phyloP scores from a whole-genome alignment of 2,797 vertebrate species.

The Alosa sapidissima region DNA sequence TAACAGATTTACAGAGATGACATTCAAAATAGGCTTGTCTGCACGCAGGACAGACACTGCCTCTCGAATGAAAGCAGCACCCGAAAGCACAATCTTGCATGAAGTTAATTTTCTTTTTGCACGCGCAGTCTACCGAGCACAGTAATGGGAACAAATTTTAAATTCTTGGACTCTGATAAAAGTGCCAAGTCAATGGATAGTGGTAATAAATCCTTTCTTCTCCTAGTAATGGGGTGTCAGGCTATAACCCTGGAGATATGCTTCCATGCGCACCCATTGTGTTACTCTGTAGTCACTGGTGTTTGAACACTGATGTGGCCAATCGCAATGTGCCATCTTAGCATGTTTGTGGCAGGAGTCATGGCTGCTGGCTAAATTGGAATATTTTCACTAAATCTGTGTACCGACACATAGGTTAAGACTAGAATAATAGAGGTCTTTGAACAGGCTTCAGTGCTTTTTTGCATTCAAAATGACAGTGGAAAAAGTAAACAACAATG shows the following conservation, averaged over 20 bases:
- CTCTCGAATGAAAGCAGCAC: not conserved
- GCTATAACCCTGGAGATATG: slow-evolving; percentile 13
- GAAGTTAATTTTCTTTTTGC: slow-evolving; percentile 35
- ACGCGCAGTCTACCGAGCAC: slow-evolving; percentile 7
- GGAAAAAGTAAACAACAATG: not conserved
- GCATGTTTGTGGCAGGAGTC: not conserved
- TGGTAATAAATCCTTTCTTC: slow-evolving; percentile 21
- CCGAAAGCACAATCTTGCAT: slow-evolving; percentile 22
- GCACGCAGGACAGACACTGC: slow-evolving; percentile 22
- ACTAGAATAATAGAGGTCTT: not conserved
- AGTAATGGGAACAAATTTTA: slow-evolving; percentile 21
- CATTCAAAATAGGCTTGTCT: slow-evolving; percentile 40
- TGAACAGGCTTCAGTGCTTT: not conserved
- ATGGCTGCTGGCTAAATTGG: not conserved
- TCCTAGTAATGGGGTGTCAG: slow-evolving; percentile 18
- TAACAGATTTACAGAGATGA: slow-evolving; percentile 43
- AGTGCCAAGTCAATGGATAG: slow-evolving; percentile 22
- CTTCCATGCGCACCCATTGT: slow-evolving; percentile 7
- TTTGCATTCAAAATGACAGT: not conserved
- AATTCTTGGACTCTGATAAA: slow-evolving; percentile 19
- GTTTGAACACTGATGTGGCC: not conserved
- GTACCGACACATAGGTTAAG: not conserved
- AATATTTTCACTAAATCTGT: not conserved
- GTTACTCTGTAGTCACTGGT: not conserved
- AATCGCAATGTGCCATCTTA: not conserved